A percentile compares a stretch with the other conserved stretches of the same genome.
Evolutionary conservation across 2,113 vertebrate species (phyloP).

Genomic region (Trogon melanurus): DNA sequence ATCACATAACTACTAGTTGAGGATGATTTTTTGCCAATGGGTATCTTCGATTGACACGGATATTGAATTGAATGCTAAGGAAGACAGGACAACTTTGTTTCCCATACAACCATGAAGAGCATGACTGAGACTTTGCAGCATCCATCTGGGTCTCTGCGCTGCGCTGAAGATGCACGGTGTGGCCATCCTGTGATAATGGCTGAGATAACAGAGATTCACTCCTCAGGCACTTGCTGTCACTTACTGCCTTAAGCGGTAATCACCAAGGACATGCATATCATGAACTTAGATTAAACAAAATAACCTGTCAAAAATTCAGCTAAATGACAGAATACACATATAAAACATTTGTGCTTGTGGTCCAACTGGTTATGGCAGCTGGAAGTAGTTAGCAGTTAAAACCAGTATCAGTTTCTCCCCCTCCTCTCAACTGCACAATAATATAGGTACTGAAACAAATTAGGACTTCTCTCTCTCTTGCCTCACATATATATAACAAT

Average conservation of each 20-base stretch:
- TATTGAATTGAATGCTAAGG: background rate
- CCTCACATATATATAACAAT: background rate
- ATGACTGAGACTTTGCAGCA: background rate
- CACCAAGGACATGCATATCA: background rate
- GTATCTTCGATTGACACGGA: background rate
- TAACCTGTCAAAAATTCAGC: background rate
- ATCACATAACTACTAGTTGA: background rate
- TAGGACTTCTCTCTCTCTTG: background rate
- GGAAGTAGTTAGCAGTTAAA: background rate
- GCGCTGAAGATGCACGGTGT: fast-evolving
- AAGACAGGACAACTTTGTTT: background rate
- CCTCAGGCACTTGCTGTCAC: background rate
- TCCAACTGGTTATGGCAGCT: background rate
- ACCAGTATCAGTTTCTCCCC: background rate
- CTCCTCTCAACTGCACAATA: too few species aligned
- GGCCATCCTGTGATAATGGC: background rate
- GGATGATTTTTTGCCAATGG: background rate
- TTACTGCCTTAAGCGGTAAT: background rate
- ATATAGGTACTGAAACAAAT: background rate
- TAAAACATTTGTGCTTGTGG: background rate
- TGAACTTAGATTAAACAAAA: background rate
- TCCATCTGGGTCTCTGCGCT: background rate
- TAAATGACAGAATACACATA: background rate
- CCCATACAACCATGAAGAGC: background rate
- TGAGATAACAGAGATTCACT: background rate